Percentiles rank a stretch among this genome's conserved stretches.
Conservation (phyloP, 2,113 vertebrate genomes). For the Ictalurus furcatus region DNA sequence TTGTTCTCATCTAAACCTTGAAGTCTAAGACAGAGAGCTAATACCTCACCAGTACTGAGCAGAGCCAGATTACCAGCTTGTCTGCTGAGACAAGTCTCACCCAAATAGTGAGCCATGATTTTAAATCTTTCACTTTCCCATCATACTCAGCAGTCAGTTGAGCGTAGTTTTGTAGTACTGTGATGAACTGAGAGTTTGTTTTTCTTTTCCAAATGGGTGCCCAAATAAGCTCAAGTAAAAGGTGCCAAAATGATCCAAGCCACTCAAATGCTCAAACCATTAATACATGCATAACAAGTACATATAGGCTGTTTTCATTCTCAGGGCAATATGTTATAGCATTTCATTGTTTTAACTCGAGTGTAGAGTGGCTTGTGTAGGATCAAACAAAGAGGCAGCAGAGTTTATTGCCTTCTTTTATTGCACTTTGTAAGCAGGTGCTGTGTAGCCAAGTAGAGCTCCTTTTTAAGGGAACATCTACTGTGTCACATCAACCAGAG, state of each 20-base stretch:
- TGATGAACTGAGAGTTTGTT: background rate
- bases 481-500: conserved; percentile 68
- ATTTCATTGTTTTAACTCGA: background rate
- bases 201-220: background rate
- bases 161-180: background rate
- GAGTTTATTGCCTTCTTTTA: conserved; percentile 78
- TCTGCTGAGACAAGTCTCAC: conserved; percentile 51
- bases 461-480: conserved; percentile 24
- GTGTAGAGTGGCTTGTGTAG: background rate
- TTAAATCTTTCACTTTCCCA: background rate
- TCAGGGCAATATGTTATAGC: background rate
- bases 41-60: conserved; percentile 67
- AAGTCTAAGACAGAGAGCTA: conserved; percentile 75
- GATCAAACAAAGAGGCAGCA: background rate
- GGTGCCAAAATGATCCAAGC: background rate
- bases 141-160: background rate
- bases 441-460: conserved; percentile 67
- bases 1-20: conserved; percentile 73
- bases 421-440: conserved; percentile 79
- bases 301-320: background rate
- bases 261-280: background rate
- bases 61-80: conserved; percentile 70
- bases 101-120: conserved; percentile 1
- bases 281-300: too few species aligned
- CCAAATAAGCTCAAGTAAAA: background rate